These are phyloP conservation scores for Sipha flava DNA, from an alignment of 1,140 invertebrate genomes.

Conservation along the genomic window DNA sequence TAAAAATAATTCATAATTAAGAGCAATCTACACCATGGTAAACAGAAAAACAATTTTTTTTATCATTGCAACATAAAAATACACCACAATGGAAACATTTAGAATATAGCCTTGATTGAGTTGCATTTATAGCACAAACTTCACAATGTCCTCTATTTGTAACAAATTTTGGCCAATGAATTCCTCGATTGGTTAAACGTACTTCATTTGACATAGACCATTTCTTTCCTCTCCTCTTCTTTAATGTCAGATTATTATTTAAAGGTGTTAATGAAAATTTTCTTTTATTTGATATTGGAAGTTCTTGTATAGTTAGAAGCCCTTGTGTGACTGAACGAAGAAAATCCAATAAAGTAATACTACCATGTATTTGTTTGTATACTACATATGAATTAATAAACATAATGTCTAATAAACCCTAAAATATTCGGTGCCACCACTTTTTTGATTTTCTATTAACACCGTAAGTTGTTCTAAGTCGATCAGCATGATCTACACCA, in stretches of 20 bases:
- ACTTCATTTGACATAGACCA: neutral
- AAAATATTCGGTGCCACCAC: slow-evolving; percentile 34
- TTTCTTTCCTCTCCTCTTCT: neutral
- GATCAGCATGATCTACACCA: slow-evolving; percentile 43
- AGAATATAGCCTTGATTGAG: neutral
- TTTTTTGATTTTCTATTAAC: slow-evolving; percentile 32
- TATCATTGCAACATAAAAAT: neutral
- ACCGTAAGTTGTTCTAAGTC: slow-evolving; percentile 37
- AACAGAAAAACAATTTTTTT: neutral
- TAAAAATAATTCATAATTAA: neutral
- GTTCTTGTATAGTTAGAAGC: neutral
- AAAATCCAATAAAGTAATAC: neutral
- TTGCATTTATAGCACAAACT: neutral
- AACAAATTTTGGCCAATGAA: neutral
- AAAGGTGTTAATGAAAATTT: neutral
- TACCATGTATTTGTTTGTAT: neutral
- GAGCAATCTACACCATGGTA: neutral
- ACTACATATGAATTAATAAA: slow-evolving; percentile 33
- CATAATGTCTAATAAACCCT: slow-evolving; percentile 32
- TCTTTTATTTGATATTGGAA: neutral
- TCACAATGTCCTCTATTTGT: neutral
- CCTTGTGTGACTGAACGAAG: neutral
- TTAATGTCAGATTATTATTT: neutral
- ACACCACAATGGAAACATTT: neutral
- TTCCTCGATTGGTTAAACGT: neutral